A percentile compares a stretch with the other conserved stretches of the same genome.
Conservation (phyloP, 2,888 invertebrate genomes). For the Ephialtes manifestator region DNA sequence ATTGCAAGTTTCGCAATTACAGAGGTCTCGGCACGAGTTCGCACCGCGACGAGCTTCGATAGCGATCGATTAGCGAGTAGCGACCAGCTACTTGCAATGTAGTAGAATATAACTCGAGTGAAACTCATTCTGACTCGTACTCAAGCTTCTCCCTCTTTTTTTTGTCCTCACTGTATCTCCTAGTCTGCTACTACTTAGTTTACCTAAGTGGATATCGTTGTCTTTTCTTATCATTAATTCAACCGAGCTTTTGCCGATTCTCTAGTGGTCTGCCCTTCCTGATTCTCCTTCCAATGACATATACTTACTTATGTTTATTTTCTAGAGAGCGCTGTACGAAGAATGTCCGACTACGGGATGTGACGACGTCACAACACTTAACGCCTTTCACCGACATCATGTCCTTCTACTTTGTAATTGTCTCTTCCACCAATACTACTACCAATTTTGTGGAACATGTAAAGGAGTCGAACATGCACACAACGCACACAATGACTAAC, state of each 20-base stretch:
- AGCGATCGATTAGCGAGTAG: slow-evolving; percentile 55
- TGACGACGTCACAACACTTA: neutral
- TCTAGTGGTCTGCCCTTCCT: slow-evolving; percentile 15
- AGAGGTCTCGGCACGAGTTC: slow-evolving; percentile 60
- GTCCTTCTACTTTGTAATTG: slow-evolving; percentile 11
- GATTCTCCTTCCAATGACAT: slow-evolving; percentile 44
- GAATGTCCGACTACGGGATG: slow-evolving; percentile 46
- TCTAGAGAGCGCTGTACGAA: slow-evolving; percentile 58
- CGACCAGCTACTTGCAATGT: slow-evolving; percentile 23
- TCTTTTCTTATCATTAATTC: slow-evolving; percentile 76
- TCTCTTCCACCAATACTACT: slow-evolving; percentile 9
- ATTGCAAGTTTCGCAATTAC: slow-evolving; percentile 63
- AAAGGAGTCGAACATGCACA: slow-evolving; percentile 3
- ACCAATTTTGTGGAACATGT: slow-evolving; percentile 9
- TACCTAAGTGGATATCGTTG: slow-evolving; percentile 78
- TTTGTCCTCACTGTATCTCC: neutral
- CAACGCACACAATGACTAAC: slow-evolving; percentile 3
- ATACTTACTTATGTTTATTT: slow-evolving; percentile 61
- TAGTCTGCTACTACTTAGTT: neutral
- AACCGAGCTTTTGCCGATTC: slow-evolving; percentile 47
- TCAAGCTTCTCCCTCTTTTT: neutral
- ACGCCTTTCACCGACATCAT: slow-evolving; percentile 63
- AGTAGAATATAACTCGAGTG: slow-evolving; percentile 7
- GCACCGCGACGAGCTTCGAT: slow-evolving; percentile 56
- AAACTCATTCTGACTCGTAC: slow-evolving; percentile 32